Evolutionary conservation across 2,888 invertebrate species (phyloP), one percentile per base, ranked within the genome.

Genomic region (Polymixis flavicincta): DNA sequence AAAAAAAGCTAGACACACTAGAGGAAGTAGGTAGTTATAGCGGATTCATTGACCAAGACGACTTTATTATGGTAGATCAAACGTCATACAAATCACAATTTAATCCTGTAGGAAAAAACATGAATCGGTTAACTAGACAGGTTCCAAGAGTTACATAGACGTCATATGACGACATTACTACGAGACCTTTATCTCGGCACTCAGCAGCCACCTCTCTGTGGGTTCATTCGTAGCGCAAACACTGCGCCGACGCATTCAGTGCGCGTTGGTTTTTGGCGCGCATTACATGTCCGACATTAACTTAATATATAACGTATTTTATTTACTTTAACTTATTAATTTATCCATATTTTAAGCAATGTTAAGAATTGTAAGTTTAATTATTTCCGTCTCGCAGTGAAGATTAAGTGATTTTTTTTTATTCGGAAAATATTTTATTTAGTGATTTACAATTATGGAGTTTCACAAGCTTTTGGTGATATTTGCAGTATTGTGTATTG

Each of bases 171-270:
- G 85, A 74, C 84, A 79, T 67, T 57, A 72, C 52, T 68, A 69
- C 76, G 59, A 75, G 68, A 67, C 70, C 71, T 85, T 86, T 76
- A 85, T 85, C 80, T 74, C 67, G 61, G 42, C 42, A 45, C 42
- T 45, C 42, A 45, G 42, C 42, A 45, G 57, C 64, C 66, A 60
- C 72, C 64, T 63, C 72, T 72, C 74, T 48, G 74, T 57, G 63
- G 71, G 67, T 70, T 60, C n/a, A 54, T 80, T 80, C 42, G 80
- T 72, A 78, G 76, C 75, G 72, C 77, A 60, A 75, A 82, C 68
- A 67, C 68, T 77, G 85, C 87, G 85, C 78, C 6, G 13, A 64
- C 79, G 82, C 77, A 52, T 71, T 77, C 87, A 88, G 88, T 88
- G 87, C 80, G 81, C 85, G 81, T 76, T 81, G 61, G 72, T 50